A percentile compares a stretch with the other conserved stretches of the same genome.
phyloP scores from a whole-genome alignment of 2,888 invertebrate genomes.

The Epistrophe eligans region DNA sequence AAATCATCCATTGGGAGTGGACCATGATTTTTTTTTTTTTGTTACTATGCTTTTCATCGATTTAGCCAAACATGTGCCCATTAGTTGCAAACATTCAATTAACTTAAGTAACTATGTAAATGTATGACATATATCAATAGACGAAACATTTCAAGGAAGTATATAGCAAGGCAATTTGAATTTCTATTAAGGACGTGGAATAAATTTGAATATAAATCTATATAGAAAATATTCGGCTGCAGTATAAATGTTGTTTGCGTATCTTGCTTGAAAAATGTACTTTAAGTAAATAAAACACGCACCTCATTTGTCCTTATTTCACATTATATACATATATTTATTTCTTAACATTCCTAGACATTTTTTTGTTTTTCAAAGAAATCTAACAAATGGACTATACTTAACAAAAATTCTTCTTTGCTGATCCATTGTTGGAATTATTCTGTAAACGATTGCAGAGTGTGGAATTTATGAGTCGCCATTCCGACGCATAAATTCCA shows the following conservation, averaged over 20 bases:
- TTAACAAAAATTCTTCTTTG: neutral
- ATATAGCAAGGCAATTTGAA: neutral
- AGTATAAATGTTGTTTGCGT: neutral
- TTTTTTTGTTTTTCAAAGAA: neutral
- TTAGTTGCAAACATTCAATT: slow-evolving; percentile 28
- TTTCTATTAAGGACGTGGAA: slow-evolving; percentile 26
- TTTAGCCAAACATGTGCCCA: slow-evolving; percentile 8
- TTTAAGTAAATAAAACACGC: neutral
- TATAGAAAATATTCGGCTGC: neutral
- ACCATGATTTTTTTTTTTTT: neutral
- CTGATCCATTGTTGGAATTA: neutral
- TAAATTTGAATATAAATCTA: slow-evolving; percentile 19
- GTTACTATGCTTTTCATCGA: neutral
- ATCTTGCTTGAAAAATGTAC: neutral
- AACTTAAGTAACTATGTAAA: neutral
- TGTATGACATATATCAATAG: neutral
- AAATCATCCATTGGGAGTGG: slow-evolving; percentile 1
- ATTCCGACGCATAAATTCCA: slow-evolving; percentile 3
- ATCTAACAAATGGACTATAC: neutral
- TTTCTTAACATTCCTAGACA: neutral
- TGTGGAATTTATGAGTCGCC: slow-evolving; percentile 24
- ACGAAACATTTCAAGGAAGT: neutral
- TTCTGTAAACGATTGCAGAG: slow-evolving; percentile 11
- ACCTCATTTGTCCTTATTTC: slow-evolving; percentile 3
- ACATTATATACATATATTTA: neutral